Evolutionary conservation across 2,888 invertebrate genomes (phyloP), one percentile per base, ranked within the genome.

Genomic region (Andricus quercusramuli): DNA sequence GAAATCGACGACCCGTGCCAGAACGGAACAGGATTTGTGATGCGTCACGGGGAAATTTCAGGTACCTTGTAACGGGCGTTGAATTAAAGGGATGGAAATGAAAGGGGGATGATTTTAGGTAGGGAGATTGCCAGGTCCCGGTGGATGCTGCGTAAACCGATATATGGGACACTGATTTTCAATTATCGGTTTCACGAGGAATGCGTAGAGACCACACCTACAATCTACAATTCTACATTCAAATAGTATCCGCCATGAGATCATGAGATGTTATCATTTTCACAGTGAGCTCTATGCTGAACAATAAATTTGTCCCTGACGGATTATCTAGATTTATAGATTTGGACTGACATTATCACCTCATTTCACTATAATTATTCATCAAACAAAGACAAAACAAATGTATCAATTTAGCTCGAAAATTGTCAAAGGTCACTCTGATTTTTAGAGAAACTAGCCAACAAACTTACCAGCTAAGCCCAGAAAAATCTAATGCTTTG

Each of bases 121-220:
- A 56, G 74, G 37, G 74, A n/a, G 74, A 56, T 29, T 74, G 29
- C 41, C 37, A 37, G 66, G 66, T 74, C 74, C 56, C 59, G 56
- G 78, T 62, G 80, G 70, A 79, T 79, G 80, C 79, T 82, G 82
- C 84, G 80, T 84, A 84, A 84, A 87, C 84, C 85, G 88, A 86
- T 87, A 86, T 84, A 84, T 83, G 85, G 84, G 85, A 88, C 87
- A 87, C 86, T 87, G 86, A 88, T 88, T 87, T 87, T 85, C 87
- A 87, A 88, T 88, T 88, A 87, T 88, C 86, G 86, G 84, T 84
- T 85, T 86, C 83, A 82, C 85, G 82, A 79, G 83, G 84, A 87
- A 86, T 86, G 84, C 85, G 81, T 74, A 78, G 78, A 74, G 78
- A 15, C 78, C 80, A 79, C 82, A 84, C 82, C 80, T 80, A 68